phyloP scores from a whole-genome alignment of 2,888 invertebrate genomes.

The Lasioglossum calceatum region DNA sequence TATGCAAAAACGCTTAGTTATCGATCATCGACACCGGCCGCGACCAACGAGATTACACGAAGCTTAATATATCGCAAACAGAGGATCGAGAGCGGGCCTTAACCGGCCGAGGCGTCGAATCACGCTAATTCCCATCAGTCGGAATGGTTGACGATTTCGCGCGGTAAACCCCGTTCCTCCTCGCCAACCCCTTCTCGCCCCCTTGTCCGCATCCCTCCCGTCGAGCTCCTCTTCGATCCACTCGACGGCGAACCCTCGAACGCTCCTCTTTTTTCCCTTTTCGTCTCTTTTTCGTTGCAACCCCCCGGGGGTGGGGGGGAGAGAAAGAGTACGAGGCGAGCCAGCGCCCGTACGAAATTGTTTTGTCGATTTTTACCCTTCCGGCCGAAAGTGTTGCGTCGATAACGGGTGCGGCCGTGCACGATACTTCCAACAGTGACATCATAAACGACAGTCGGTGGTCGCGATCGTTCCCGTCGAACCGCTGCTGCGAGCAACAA shows the following conservation, averaged over 20 bases:
- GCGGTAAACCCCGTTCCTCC: conserved; percentile 17
- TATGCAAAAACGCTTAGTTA: conserved; percentile 53
- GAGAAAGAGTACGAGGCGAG: conserved; percentile 25
- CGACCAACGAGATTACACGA: conserved; percentile 55
- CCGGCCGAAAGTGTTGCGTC: conserved; percentile 70
- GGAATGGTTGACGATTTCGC: conserved; percentile 43
- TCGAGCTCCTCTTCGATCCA: conserved; percentile 33
- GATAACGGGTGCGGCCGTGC: conserved; percentile 59
- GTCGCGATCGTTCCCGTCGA: conserved; percentile 45
- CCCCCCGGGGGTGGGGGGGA: background rate
- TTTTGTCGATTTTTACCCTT: conserved; percentile 73
- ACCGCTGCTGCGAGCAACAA: conserved; percentile 1
- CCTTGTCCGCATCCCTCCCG: background rate
- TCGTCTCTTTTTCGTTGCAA: conserved; percentile 18
- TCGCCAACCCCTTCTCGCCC: background rate
- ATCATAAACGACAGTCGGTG: conserved; percentile 66
- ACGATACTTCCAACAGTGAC: conserved; percentile 60
- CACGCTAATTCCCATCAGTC: conserved; percentile 36
- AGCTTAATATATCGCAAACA: conserved; percentile 50
- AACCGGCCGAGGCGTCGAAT: conserved; percentile 32
- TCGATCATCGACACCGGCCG: conserved; percentile 45
- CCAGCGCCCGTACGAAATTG: conserved; percentile 72
- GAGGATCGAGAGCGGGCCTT: conserved; percentile 30
- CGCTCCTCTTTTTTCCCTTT: conserved; percentile 9
- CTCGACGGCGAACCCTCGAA: conserved; percentile 5